Base-by-base conservation (phyloP, 2,797 vertebrate genomes). In the Bovichtus diacanthus region DNA sequence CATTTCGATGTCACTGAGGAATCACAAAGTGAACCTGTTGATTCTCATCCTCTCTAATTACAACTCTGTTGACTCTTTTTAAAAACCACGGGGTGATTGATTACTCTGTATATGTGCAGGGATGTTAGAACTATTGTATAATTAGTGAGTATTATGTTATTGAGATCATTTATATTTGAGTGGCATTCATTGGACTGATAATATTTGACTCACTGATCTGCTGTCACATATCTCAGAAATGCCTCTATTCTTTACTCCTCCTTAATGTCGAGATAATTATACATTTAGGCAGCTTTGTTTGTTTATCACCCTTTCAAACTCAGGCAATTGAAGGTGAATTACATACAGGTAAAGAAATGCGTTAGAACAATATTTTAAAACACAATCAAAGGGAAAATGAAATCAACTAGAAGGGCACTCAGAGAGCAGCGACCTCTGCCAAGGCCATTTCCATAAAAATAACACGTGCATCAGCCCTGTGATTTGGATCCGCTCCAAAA, bases 41-140 rank as follows among this genome's bases (percentile, higher is more conserved):
- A 13, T 83, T 90, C 76, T 70, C 81, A 87, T 89, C 82, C 74
- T 74, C 71, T 79, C 75, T 82, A 90, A 90, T 91, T 90, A 88
- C 58, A 73, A 74, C 77, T 80, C 76, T 86, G 80, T 84, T 73
- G 67, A 76, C 76, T 88, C 68, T 79, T 78, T 85, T 41, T 72
- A 63, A 89, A 81, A 89, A 81, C 84, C 79, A 56, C 77, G 36
- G 61, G 53, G 66, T 68, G 56, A 86, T 84, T 70, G 83, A 61
- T 86, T 83, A 77, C 73, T 71, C 64, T 68, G 61, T 47, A 62
- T 80, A 74, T 78, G 84, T 36, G 76, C 81, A 73, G 73, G 16
- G 47, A 65, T 59, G 77, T 63, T 21, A 51, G 87, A 88, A 75
- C 66, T 55, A 58, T 59, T 78, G 41, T 74, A 53, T 77, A 88